phyloP scores from a whole-genome alignment of 2,888 invertebrate genomes.

The Blastobasis adustella region DNA sequence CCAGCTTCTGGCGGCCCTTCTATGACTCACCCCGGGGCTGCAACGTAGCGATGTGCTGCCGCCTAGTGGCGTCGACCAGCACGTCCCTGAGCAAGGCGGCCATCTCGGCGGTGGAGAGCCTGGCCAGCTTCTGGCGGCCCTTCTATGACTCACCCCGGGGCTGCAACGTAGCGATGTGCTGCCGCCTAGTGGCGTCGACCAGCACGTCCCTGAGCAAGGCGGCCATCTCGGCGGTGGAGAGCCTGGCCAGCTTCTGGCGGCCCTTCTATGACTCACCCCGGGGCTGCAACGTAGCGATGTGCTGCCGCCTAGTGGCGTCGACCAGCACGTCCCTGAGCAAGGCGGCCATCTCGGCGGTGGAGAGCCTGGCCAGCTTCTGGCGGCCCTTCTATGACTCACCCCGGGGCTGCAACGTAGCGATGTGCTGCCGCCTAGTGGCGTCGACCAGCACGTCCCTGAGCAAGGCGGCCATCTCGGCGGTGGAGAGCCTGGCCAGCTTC shows the following conservation, averaged over 20 bases:
- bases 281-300: background rate
- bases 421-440: background rate
- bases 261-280: conserved; percentile 75
- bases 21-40: conserved; percentile 74
- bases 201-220: conserved; percentile 94
- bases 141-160: conserved; percentile 75
- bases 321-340: background rate
- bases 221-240: conserved; percentile 91
- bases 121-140: conserved; percentile 94
- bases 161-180: conserved; percentile 77
- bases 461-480: background rate
- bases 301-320: background rate
- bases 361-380: background rate
- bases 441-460: background rate
- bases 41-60: conserved; percentile 77
- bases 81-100: background rate
- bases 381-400: background rate
- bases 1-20: no score
- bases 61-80: conserved; percentile 28
- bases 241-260: conserved; percentile 96
- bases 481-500: background rate
- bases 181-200: conserved; percentile 89
- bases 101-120: conserved; percentile 74
- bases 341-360: background rate
- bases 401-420: background rate